Percentiles rank a stretch among this genome's conserved stretches.
phyloP scores from a whole-genome alignment of 2,113 vertebrate species.

The Hippocampus zosterae region DNA sequence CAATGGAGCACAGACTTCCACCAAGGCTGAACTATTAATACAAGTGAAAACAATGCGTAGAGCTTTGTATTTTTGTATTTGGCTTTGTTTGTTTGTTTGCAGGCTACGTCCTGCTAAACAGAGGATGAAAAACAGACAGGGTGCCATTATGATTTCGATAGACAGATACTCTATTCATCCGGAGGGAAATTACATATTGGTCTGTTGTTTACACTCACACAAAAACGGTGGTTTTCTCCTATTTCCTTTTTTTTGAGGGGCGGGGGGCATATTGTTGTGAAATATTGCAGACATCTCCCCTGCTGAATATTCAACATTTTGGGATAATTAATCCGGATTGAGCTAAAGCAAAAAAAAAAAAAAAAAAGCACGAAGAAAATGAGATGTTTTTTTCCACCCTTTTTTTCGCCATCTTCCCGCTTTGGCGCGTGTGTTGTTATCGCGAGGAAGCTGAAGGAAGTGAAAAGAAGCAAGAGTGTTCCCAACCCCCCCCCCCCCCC shows the following conservation, averaged over 20 bases:
- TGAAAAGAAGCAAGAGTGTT: slow-evolving; percentile 54
- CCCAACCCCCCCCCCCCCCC: slow-evolving; percentile 1
- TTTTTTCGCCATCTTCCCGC: background rate
- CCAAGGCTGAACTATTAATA: too few relatives aligned
- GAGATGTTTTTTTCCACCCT: background rate
- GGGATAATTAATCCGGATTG: background rate
- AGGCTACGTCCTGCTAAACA: too few relatives aligned
- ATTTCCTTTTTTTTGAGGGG: background rate
- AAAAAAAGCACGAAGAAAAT: background rate
- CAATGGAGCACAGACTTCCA: too few relatives aligned
- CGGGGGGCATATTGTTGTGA: background rate
- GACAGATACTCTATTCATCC: too few relatives aligned
- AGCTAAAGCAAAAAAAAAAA: background rate
- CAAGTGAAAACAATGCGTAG: too few relatives aligned
- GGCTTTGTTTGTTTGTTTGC: too few relatives aligned
- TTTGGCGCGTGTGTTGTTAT: slow-evolving; percentile 49
- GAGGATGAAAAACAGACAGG: too few relatives aligned
- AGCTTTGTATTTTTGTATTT: too few relatives aligned
- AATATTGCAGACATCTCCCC: background rate
- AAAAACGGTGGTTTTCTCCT: background rate
- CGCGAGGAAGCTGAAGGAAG: slow-evolving; percentile 64
- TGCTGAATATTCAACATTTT: background rate
- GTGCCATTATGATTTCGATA: too few relatives aligned
- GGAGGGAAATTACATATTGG: too few relatives aligned
- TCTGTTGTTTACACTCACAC: too few relatives aligned